Conservation (phyloP, 2,888 invertebrate genomes). For the Epistrophe eligans region DNA sequence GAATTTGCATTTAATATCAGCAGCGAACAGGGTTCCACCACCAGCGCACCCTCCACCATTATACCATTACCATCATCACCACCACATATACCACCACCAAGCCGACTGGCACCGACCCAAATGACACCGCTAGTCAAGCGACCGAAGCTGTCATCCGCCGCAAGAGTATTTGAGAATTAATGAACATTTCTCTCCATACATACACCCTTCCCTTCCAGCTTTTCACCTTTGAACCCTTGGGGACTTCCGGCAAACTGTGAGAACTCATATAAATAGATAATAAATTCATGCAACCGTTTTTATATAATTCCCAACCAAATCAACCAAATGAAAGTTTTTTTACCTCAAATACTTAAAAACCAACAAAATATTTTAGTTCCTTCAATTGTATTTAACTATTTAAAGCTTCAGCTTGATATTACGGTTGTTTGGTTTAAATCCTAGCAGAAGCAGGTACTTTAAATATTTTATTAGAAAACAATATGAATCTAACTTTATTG, state of each 20-base stretch:
- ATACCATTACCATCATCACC: neutral
- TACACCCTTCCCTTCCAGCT: neutral
- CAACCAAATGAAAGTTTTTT: constrained; percentile 42
- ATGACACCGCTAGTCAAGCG: constrained; percentile 21
- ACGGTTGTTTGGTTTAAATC: constrained; percentile 20
- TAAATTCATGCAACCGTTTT: constrained; percentile 42
- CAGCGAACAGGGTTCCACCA: neutral
- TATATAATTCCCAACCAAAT: constrained; percentile 1
- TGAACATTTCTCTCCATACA: constrained; percentile 17
- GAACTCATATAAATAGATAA: constrained; percentile 50
- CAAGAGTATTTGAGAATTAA: constrained; percentile 52
- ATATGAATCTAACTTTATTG: neutral
- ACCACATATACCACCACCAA: neutral
- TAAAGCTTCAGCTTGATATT: too few relatives aligned
- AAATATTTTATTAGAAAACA: constrained; percentile 34
- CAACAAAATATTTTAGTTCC: neutral
- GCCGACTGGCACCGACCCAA: neutral
- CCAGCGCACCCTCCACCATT: neutral
- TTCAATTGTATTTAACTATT: neutral
- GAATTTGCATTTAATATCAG: constrained; percentile 47
- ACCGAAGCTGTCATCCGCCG: constrained; percentile 29
- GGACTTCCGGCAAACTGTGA: constrained; percentile 30
- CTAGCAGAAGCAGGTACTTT: neutral
- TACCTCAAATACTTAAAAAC: neutral
- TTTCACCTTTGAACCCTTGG: neutral